phyloP scores from a whole-genome alignment of 2,888 invertebrate species.

The Machimus rusticus region DNA sequence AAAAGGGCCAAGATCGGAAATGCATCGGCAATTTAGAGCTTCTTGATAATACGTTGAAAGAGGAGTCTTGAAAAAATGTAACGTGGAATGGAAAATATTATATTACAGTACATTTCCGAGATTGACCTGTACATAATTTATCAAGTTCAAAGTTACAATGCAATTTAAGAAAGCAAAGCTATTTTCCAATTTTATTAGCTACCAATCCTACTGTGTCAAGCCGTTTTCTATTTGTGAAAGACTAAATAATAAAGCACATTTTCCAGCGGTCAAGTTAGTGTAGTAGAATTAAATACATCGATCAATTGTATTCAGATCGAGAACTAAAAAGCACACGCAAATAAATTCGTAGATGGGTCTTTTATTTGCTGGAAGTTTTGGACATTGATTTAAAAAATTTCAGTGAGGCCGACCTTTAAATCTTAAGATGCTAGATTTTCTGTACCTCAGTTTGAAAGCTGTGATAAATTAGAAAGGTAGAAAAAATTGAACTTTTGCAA shows the following conservation, averaged over 20 bases:
- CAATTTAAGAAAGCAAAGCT: not conserved
- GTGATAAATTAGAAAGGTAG: not conserved
- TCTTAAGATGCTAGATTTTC: not conserved
- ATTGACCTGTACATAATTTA: not conserved
- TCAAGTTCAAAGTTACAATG: not conserved
- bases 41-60: not conserved
- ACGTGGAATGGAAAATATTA: not conserved
- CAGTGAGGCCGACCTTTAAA: too few species aligned
- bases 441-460: not conserved
- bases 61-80: not conserved
- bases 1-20: not conserved
- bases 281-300: not conserved
- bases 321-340: not conserved
- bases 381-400: too few species aligned
- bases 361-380: not conserved
- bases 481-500: not conserved
- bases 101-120: not conserved
- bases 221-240: not conserved
- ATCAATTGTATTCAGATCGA: not conserved
- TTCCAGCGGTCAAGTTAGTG: not conserved
- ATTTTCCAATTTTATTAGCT: not conserved
- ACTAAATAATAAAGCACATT: not conserved
- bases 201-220: not conserved
- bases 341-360: not conserved
- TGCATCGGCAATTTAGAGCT: not conserved